Conservation (phyloP, 1,140 invertebrate species). For the Eufriesea mexicana region DNA sequence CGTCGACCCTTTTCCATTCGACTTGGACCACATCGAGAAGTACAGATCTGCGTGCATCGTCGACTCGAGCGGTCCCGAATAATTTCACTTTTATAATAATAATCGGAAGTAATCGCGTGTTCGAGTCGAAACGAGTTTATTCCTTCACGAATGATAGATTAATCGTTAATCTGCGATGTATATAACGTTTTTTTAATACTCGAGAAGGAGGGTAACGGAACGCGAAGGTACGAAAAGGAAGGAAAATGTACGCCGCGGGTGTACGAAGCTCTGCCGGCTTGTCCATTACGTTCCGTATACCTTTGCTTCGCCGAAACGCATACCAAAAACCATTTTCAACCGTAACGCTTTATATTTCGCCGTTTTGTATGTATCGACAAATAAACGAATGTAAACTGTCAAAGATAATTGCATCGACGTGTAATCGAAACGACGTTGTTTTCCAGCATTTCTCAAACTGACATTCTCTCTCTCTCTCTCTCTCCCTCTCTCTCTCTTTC, state of each 20-base stretch:
- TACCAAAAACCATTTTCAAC: slow-evolving; percentile 2
- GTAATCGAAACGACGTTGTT: background rate
- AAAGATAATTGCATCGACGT: background rate
- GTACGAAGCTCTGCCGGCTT: background rate
- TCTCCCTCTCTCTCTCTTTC: too few species aligned
- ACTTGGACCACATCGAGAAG: background rate
- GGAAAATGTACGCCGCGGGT: background rate
- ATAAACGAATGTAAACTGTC: slow-evolving; percentile 39
- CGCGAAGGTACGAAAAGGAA: background rate
- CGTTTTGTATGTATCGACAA: slow-evolving; percentile 49
- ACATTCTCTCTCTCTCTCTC: background rate
- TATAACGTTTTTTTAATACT: background rate
- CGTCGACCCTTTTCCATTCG: too few species aligned
- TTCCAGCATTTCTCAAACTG: background rate
- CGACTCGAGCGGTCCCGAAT: background rate
- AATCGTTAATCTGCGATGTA: background rate
- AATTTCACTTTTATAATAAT: too few species aligned
- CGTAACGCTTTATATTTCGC: slow-evolving; percentile 27
- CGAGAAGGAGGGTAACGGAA: background rate
- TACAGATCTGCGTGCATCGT: background rate
- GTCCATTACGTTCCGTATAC: slow-evolving; percentile 1
- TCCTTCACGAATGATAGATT: too few species aligned
- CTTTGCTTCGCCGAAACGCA: background rate
- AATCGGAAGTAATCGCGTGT: too few species aligned
- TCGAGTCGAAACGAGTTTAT: too few species aligned